phyloP scores from a whole-genome alignment of 1,140 invertebrate genomes.

The Trichomalopsis sarcophagae region DNA sequence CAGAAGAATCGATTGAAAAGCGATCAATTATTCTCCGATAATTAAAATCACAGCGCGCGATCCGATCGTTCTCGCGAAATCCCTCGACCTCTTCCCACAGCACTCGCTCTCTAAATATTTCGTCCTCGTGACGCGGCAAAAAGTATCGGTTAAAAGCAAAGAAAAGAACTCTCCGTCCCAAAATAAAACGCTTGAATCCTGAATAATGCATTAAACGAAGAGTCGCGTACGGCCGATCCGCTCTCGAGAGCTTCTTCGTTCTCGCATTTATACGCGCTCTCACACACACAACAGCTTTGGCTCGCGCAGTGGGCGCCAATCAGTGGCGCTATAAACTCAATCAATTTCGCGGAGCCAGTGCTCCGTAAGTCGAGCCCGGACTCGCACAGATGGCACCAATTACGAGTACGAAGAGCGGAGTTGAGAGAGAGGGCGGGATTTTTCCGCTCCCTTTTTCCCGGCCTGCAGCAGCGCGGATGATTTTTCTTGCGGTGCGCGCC shows the following conservation, averaged over 20 bases:
- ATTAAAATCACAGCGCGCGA: no score
- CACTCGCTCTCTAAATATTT: no score
- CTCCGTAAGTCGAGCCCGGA: conserved; percentile 42
- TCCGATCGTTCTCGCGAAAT: no score
- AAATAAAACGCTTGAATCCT: neutral
- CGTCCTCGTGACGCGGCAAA: no score
- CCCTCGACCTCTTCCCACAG: no score
- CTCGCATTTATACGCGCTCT: neutral
- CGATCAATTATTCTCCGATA: no score
- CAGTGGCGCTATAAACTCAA: conserved; percentile 62
- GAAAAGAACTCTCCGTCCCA: neutral
- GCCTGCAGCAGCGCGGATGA: conserved; percentile 38
- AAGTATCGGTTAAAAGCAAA: no score
- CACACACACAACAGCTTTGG: no score
- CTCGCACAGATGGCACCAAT: conserved; percentile 65
- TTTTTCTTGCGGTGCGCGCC: conserved; percentile 51
- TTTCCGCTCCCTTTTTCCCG: conserved; percentile 44
- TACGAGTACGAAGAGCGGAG: conserved; percentile 53
- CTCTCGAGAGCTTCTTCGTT: neutral
- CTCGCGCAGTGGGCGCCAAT: conserved; percentile 49
- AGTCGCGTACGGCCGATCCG: no score
- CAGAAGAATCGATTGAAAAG: no score
- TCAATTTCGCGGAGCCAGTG: conserved; percentile 64
- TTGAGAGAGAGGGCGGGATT: conserved; percentile 28
- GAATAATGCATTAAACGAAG: conserved; percentile 7